Base-by-base conservation (phyloP, 2,888 invertebrate genomes). In the Nebria brevicollis region DNA sequence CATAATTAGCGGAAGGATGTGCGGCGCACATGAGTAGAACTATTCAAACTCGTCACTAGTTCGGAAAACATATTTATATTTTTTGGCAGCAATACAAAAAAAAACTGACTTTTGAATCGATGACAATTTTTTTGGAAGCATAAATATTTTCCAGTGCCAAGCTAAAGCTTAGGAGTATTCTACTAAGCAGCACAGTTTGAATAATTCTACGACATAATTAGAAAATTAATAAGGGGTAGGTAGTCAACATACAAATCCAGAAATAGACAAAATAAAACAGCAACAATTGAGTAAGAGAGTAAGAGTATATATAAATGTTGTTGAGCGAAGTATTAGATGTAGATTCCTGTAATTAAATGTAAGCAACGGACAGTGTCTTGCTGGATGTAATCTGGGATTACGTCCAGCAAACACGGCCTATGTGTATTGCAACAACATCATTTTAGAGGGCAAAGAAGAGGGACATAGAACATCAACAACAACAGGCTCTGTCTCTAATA, bases 241-340 rank as follows among this genome's bases (percentile, higher is more conserved):
- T 5, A 13, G 54, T 20, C 20, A 70, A 70, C n/a, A 70, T 70
- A 70, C 25, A 25, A 34, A 34, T 34, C 34, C 34, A 34, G 4
- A 34, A 34, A 68, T 25, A 68, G 25, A 70, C 70, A 70, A 70
- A 25, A 26, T 26, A 26, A 26, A 70, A 70, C 70, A 70, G 70
- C 20, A 70, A 70, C 70, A 70, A 20, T 70, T 13, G 68, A 68
- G 25, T 68, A 68, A 25, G 54, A 54, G 11, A 70, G 70, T 70
- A 70, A n/a, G n/a, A n/a, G 70, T 70, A 54, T 54, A 54, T 5
- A 54, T 54, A 54, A 54, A 54, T 54, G 54, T 8, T 54, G 54
- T 54, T 54, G 54, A 54, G 54, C 54, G 54, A 54, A 54, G 54
- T 54, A 54, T 54, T 54, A 54, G 54, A 13, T 11, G 54, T 54